Percentiles rank a stretch among this genome's conserved stretches.
Conservation (phyloP, 2,888 invertebrate species). For the Marasmarcha lunaedactyla region DNA sequence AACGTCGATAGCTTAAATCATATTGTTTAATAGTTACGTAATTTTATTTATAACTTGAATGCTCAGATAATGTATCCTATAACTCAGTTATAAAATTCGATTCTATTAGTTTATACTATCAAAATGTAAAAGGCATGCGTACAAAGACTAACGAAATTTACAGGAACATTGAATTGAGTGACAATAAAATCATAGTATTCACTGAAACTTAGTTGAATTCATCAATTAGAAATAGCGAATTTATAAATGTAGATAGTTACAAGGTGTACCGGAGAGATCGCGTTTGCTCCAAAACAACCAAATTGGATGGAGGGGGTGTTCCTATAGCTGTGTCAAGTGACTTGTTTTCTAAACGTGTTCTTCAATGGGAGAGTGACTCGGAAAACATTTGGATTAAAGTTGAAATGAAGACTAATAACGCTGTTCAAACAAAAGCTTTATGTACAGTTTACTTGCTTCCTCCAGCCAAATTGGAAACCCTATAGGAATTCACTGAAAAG, state of each 20-base stretch:
- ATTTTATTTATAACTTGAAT: too few relatives aligned
- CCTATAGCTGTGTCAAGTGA: not conserved
- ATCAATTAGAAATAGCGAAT: not conserved
- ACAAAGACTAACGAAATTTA: conserved; percentile 1
- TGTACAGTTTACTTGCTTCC: conserved; percentile 4
- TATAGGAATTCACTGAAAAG: not conserved
- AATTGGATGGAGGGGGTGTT: not conserved
- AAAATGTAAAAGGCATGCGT: conserved; percentile 3
- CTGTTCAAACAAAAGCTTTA: not conserved
- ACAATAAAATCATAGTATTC: conserved; percentile 3
- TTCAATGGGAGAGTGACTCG: not conserved
- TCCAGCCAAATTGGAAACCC: not conserved
- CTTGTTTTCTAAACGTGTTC: not conserved
- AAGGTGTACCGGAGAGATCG: not conserved
- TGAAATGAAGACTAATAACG: not conserved
- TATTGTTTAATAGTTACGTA: too few relatives aligned
- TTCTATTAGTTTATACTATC: conserved; percentile 1
- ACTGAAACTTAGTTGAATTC: conserved; percentile 5
- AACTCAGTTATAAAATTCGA: too few relatives aligned
- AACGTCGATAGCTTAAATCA: not conserved
- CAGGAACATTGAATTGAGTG: not conserved
- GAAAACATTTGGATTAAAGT: not conserved
- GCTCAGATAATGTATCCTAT: too few relatives aligned
- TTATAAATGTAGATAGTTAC: conserved; percentile 5
- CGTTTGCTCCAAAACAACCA: not conserved